Conservation (phyloP, 2,113 vertebrate genomes). For the Solea solea region DNA sequence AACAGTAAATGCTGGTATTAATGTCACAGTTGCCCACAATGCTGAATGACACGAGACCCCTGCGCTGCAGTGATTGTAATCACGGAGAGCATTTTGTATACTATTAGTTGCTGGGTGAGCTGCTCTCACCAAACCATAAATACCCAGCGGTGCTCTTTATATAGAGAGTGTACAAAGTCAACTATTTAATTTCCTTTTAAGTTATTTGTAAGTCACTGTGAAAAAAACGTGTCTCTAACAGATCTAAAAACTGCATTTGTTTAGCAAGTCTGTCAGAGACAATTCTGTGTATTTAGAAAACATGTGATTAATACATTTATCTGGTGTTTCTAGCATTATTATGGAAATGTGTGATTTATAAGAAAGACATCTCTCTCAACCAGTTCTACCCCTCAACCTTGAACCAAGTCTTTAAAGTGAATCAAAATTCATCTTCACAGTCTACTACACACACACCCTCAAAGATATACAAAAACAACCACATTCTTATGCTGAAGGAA, state of each 20-base stretch:
- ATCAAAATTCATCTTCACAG: not conserved
- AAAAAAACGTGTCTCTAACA: not conserved
- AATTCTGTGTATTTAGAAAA: no score
- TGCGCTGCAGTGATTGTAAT: conserved; percentile 39
- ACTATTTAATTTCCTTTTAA: not conserved
- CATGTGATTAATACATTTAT: no score
- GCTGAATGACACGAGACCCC: conserved; percentile 42
- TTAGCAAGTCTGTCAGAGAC: not conserved
- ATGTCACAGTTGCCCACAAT: conserved; percentile 34
- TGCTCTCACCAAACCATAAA: conserved; percentile 33
- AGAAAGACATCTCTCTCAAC: no score
- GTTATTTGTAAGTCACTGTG: not conserved
- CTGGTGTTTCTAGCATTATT: no score
- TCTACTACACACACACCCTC: not conserved
- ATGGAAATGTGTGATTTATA: no score
- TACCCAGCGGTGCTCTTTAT: conserved; percentile 16
- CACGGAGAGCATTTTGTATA: conserved; percentile 38
- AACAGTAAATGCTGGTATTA: conserved; percentile 51
- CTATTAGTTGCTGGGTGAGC: conserved; percentile 47
- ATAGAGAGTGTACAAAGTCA: not conserved
- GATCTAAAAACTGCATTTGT: no score
- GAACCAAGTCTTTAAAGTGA: no score
- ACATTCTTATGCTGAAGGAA: conserved; percentile 3
- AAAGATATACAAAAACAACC: not conserved
- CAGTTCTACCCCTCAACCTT: no score